A percentile compares a stretch with the other conserved stretches of the same genome.
These are phyloP conservation scores for Pycnonotus jocosus DNA, from an alignment of 2,113 vertebrate species.

Conservation along the genomic window DNA sequence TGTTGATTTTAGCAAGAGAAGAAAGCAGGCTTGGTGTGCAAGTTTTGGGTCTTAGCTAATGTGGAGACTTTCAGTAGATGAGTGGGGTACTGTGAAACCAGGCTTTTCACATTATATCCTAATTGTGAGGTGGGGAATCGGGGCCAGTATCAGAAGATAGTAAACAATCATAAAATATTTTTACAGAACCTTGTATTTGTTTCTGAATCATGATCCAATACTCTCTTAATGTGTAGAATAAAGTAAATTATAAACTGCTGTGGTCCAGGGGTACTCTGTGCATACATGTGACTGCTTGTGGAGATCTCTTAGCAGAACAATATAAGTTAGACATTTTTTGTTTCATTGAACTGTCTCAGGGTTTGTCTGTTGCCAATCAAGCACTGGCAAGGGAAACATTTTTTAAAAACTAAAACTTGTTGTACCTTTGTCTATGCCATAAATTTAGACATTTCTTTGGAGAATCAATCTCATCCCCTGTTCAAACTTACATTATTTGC, in stretches of 20 bases:
- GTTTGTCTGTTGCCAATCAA: not conserved
- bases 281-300: not conserved
- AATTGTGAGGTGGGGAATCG: not conserved
- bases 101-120: not conserved
- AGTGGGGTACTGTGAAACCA: not conserved
- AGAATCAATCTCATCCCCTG: not conserved
- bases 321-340: not conserved
- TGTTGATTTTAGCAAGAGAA: not conserved
- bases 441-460: not conserved
- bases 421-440: not conserved
- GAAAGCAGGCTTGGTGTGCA: not conserved
- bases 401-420: not conserved
- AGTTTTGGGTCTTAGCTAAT: not conserved
- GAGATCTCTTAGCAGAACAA: not conserved
- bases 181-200: not conserved
- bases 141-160: not conserved
- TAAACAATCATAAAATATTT: not conserved
- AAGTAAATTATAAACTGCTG: not conserved
- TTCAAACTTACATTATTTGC: not conserved
- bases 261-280: not conserved
- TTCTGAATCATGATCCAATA: not conserved
- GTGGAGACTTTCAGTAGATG: not conserved
- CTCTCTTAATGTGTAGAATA: not conserved
- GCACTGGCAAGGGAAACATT: not conserved
- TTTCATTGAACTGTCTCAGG: not conserved